Conservation (phyloP, 2,888 invertebrate species). For the Drosophila trichaetosa region DNA sequence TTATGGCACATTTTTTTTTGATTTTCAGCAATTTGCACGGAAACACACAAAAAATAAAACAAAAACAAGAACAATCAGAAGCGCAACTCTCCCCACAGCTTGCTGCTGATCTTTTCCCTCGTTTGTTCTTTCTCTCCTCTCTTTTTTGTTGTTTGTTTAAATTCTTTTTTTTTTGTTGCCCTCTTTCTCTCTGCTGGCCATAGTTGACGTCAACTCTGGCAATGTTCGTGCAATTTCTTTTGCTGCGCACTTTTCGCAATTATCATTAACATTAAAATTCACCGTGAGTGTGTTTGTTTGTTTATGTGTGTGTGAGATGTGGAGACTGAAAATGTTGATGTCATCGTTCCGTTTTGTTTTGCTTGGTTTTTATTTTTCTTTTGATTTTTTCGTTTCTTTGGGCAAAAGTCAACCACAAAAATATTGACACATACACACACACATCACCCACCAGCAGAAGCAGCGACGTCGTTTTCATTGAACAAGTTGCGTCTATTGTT, state of each 20-base stretch:
- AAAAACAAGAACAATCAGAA: conserved; percentile 28
- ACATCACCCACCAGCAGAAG: conserved; percentile 34
- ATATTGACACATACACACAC: conserved; percentile 15
- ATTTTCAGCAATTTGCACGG: conserved; percentile 56
- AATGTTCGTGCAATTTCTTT: conserved; percentile 71
- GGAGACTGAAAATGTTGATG: conserved; percentile 67
- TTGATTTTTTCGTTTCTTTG: conserved; percentile 36
- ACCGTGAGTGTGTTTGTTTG: conserved; percentile 21
- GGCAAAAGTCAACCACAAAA: conserved; percentile 41
- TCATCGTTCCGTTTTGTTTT: conserved; percentile 70
- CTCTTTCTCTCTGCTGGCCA: conserved; percentile 23
- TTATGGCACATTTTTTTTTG: conserved; percentile 53
- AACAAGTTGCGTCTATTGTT: conserved; percentile 43
- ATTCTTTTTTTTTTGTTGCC: background rate
- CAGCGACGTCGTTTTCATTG: conserved; percentile 36
- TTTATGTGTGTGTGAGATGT: conserved; percentile 28
- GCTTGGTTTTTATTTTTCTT: conserved; percentile 28
- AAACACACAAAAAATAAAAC: conserved; percentile 27
- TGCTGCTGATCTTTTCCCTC: conserved; percentile 30
- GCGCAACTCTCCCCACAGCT: conserved; percentile 36
- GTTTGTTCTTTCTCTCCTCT: conserved; percentile 13
- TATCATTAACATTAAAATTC: conserved; percentile 61
- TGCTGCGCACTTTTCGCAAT: conserved; percentile 71
- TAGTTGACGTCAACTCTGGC: conserved; percentile 58
- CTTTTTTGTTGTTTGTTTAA: background rate